Evolutionary conservation across 1,140 invertebrate genomes (phyloP).

Genomic region (Saccostrea cuccullata): DNA sequence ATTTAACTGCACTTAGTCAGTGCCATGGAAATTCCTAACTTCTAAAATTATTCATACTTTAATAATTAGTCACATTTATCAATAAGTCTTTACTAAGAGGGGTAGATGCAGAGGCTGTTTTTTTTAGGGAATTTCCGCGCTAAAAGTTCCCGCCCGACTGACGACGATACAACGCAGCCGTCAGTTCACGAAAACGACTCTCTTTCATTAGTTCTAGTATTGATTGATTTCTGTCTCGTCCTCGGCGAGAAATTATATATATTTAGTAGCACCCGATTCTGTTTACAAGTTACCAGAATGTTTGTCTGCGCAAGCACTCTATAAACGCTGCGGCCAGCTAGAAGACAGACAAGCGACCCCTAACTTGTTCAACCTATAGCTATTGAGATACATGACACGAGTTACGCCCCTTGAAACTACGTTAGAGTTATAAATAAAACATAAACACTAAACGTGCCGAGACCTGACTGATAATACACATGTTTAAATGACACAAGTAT

Average conservation of each 20-base stretch:
- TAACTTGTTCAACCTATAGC: conserved; percentile 14
- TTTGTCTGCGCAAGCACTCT: background rate
- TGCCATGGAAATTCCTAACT: background rate
- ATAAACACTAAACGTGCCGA: conserved; percentile 37
- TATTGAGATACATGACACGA: conserved; percentile 20
- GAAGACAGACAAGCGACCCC: conserved; percentile 29
- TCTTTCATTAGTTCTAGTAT: background rate
- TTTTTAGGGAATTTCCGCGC: background rate
- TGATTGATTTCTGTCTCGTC: conserved; percentile 28
- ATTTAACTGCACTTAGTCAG: background rate
- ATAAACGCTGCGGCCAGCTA: background rate
- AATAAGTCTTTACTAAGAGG: background rate
- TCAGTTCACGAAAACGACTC: background rate
- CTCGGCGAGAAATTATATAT: background rate
- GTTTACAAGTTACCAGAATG: conserved; percentile 7
- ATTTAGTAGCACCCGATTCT: conserved; percentile 21
- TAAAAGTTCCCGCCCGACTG: background rate
- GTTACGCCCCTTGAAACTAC: conserved; percentile 42
- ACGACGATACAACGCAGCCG: background rate
- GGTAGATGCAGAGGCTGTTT: conserved; percentile 19
- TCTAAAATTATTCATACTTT: background rate
- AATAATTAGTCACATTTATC: conserved; percentile 4
- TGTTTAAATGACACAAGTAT: conserved; percentile 35
- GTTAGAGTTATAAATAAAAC: conserved; percentile 41
- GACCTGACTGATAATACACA: conserved; percentile 28